These are phyloP conservation scores for Teleogryllus oceanicus DNA, from an alignment of 2,888 invertebrate species.

Conservation along the genomic window DNA sequence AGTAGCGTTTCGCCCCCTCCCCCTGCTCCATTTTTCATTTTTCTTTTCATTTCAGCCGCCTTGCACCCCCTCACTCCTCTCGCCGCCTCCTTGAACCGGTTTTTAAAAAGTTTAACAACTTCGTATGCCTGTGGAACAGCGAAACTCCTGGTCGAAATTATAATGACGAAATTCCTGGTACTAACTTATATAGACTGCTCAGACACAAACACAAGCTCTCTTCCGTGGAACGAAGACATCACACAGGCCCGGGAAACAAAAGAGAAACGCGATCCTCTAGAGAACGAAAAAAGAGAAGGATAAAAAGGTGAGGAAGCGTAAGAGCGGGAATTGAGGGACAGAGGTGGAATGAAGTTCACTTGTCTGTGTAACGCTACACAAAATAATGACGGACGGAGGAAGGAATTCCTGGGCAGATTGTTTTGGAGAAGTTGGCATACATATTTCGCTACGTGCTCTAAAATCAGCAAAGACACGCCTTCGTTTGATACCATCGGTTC, in stretches of 20 bases:
- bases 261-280: not conserved
- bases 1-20: not conserved
- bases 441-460: too few relatives aligned
- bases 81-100: not conserved
- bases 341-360: not conserved
- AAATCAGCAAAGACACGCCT: too few relatives aligned
- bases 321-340: not conserved
- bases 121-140: not conserved
- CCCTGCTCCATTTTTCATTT: not conserved
- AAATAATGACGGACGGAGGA: not conserved
- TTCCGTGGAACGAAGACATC: not conserved
- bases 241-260: not conserved
- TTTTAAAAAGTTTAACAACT: not conserved
- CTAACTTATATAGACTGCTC: slow-evolving; percentile 9
- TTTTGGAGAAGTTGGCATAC: too few relatives aligned
- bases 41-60: slow-evolving; percentile 1
- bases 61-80: not conserved
- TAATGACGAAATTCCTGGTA: slow-evolving; percentile 10
- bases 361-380: not conserved
- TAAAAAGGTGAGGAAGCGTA: not conserved
- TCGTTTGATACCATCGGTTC: too few relatives aligned
- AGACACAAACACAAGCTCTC: not conserved
- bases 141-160: slow-evolving; percentile 9
- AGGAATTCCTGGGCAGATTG: too few relatives aligned
- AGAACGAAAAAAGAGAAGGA: not conserved